phyloP scores from a whole-genome alignment of 2,888 invertebrate genomes.

The Synanthedon tipuliformis region DNA sequence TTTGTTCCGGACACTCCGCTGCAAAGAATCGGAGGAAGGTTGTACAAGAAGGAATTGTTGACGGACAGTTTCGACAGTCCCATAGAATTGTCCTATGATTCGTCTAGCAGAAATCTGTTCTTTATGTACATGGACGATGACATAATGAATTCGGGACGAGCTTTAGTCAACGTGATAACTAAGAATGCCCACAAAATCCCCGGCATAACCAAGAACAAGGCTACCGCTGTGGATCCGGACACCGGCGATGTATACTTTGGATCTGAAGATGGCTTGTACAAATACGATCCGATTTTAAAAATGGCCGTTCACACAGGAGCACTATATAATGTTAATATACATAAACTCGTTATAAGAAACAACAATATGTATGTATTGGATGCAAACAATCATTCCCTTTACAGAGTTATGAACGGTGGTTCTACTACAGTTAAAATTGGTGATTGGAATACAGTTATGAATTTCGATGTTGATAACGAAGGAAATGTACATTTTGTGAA shows the following conservation, averaged over 20 bases:
- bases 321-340: slow-evolving; percentile 49
- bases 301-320: slow-evolving; percentile 43
- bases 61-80: slow-evolving; percentile 36
- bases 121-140: slow-evolving; percentile 59
- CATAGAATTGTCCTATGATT: slow-evolving; percentile 52
- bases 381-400: slow-evolving; percentile 51
- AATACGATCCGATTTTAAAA: slow-evolving; percentile 38
- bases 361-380: slow-evolving; percentile 51
- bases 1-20: slow-evolving; percentile 24
- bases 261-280: slow-evolving; percentile 50
- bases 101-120: slow-evolving; percentile 45
- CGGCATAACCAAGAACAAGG: slow-evolving; percentile 48
- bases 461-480: slow-evolving; percentile 46
- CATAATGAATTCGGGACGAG: slow-evolving; percentile 48
- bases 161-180: slow-evolving; percentile 41
- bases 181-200: slow-evolving; percentile 37
- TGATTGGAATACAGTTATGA: slow-evolving; percentile 39
- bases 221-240: slow-evolving; percentile 44
- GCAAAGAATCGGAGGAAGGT: slow-evolving; percentile 37
- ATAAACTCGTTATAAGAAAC: slow-evolving; percentile 47
- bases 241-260: slow-evolving; percentile 55
- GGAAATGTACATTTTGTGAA: slow-evolving; percentile 46
- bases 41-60: slow-evolving; percentile 45
- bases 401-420: slow-evolving; percentile 38
- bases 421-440: slow-evolving; percentile 27